Conservation (phyloP, 2,113 vertebrate species). For the Platysteira castanea region DNA sequence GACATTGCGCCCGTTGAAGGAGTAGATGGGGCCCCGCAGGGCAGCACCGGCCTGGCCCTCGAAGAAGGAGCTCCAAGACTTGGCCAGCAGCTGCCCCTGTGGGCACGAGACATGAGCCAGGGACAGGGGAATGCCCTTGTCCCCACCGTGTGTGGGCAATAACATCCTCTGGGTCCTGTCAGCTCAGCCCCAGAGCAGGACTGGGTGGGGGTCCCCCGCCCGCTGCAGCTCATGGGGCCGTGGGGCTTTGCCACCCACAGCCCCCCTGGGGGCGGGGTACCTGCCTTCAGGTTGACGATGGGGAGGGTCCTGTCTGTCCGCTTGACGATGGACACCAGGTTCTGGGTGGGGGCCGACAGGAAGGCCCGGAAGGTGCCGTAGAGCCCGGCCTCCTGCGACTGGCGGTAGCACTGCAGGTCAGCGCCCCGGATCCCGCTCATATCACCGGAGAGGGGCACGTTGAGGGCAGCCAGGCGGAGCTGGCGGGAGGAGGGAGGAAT, state of each 20-base stretch:
- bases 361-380: constrained; percentile 65
- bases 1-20: constrained; percentile 36
- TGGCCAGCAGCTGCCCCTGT: constrained; percentile 59
- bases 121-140: fast-evolving
- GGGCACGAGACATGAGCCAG: neutral
- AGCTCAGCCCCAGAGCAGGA: fast-evolving
- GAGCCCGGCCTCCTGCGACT: constrained; percentile 62
- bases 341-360: constrained; percentile 27
- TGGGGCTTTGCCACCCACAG: neutral
- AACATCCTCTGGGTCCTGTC: neutral
- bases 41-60: neutral
- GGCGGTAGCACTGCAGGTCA: constrained; percentile 67
- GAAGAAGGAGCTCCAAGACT: constrained; percentile 59
- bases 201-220: fast-evolving
- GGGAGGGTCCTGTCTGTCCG: constrained; percentile 53
- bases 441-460: neutral
- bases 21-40: constrained; percentile 23
- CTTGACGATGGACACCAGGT: constrained; percentile 56
- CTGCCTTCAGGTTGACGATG: constrained; percentile 65
- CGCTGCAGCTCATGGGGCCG: fast-evolving
- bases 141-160: fast-evolving
- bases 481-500: neutral
- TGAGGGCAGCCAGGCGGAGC: constrained; percentile 63
- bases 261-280: neutral
- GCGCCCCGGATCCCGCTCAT: constrained; percentile 56